A percentile compares a stretch with the other conserved stretches of the same genome.
phyloP scores from a whole-genome alignment of 2,797 vertebrate species.

The Helostoma temminkii region DNA sequence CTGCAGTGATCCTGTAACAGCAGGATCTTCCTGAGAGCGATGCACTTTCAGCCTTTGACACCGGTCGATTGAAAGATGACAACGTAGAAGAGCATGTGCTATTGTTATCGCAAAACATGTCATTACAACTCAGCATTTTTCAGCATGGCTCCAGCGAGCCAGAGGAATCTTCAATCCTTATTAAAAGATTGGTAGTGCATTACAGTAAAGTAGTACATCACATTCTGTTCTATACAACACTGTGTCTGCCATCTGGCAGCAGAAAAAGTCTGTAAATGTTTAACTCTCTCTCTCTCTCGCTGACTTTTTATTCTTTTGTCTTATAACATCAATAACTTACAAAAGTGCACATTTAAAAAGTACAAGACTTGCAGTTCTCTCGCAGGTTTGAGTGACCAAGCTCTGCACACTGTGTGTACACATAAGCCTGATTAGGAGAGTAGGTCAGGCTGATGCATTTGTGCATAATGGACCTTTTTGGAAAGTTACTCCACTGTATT shows the following conservation, averaged over 20 bases:
- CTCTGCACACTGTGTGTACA: constrained; percentile 20
- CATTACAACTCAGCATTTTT: constrained; percentile 36
- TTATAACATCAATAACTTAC: not conserved
- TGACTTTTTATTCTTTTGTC: not conserved
- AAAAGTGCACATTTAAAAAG: not conserved
- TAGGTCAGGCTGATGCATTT: constrained; percentile 28
- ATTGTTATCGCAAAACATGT: constrained; percentile 1
- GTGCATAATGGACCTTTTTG: constrained; percentile 62
- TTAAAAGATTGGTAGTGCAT: too few species aligned
- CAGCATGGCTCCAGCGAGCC: not conserved
- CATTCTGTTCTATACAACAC: too few species aligned
- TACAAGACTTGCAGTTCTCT: not conserved
- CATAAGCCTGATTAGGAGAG: constrained; percentile 38
- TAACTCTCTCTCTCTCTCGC: constrained; percentile 29
- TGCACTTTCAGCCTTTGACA: constrained; percentile 1
- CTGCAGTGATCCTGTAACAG: too few species aligned
- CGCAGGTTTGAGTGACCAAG: constrained; percentile 23
- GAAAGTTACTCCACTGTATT: constrained; percentile 25
- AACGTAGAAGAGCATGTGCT: constrained; percentile 7
- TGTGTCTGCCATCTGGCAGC: constrained; percentile 16
- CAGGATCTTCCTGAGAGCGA: too few species aligned
- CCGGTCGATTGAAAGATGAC: constrained; percentile 24
- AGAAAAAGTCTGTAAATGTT: constrained; percentile 52
- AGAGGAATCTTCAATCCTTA: not conserved
- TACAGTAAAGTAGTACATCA: too few species aligned